Evolutionary conservation across 2,888 invertebrate genomes (phyloP).

Genomic region (Melinopterus prodromus): DNA sequence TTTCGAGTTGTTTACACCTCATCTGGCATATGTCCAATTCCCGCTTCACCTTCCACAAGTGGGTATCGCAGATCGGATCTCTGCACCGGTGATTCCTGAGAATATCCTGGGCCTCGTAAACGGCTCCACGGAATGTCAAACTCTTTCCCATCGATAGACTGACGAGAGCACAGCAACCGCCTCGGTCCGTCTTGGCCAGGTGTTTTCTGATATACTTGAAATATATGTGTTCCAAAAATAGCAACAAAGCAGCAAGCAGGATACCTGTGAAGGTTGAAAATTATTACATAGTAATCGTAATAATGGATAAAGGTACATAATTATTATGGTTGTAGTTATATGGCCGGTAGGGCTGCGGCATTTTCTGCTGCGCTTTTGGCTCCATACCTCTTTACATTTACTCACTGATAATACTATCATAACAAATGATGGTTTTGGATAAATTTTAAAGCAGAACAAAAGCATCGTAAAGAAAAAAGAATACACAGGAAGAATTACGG

Average conservation of each 20-base stretch:
- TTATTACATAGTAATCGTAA: too few relatives aligned
- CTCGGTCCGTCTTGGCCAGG: constrained; percentile 86
- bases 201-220: constrained; percentile 92
- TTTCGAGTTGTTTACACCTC: constrained; percentile 85
- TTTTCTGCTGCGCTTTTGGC: too few relatives aligned
- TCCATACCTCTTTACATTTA: too few relatives aligned
- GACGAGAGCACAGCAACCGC: constrained; percentile 93
- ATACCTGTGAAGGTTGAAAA: constrained; percentile 68
- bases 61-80: constrained; percentile 82
- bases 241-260: constrained; percentile 84
- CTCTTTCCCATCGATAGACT: constrained; percentile 91
- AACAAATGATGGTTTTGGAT: too few relatives aligned
- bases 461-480: too few relatives aligned
- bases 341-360: too few relatives aligned
- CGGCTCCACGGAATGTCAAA: constrained; percentile 82
- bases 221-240: constrained; percentile 92
- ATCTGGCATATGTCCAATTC: constrained; percentile 88
- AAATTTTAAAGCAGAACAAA: too few relatives aligned
- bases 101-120: constrained; percentile 80
- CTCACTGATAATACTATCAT: too few relatives aligned
- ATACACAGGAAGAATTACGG: too few relatives aligned
- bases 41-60: constrained; percentile 90
- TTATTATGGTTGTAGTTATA: too few relatives aligned
- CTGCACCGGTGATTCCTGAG: constrained; percentile 77
- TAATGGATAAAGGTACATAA: too few relatives aligned